Evolutionary conservation across 2,888 invertebrate species (phyloP).

Genomic region (Euphydryas editha): DNA sequence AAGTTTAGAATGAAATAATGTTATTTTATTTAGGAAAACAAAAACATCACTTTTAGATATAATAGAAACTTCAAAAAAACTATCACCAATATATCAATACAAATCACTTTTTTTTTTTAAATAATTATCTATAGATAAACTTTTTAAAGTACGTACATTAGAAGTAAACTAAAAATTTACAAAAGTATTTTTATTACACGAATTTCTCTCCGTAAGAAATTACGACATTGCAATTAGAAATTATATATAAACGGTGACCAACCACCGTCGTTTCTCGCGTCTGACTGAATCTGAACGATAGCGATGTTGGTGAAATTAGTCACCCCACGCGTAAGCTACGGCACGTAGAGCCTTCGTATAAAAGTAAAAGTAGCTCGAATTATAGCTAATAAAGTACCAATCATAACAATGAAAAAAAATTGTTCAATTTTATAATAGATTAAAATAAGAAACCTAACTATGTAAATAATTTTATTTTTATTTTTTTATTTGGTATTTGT

Average conservation of each 20-base stretch:
- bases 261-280: slow-evolving; percentile 4
- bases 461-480: too few species aligned
- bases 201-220: background rate
- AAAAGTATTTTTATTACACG: background rate
- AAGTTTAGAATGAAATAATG: too few species aligned
- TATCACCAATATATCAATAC: too few species aligned
- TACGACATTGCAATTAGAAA: background rate
- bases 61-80: too few species aligned
- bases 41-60: too few species aligned
- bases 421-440: too few species aligned
- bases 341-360: slow-evolving; percentile 30
- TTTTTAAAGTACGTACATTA: background rate
- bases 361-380: slow-evolving; percentile 33
- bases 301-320: slow-evolving; percentile 3
- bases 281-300: slow-evolving; percentile 2
- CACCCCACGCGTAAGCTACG: slow-evolving; percentile 33
- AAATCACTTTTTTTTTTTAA: too few species aligned
- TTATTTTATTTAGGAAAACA: too few species aligned
- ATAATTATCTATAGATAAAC: too few species aligned
- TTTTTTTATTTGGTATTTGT: too few species aligned
- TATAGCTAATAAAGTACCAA: slow-evolving; percentile 15
- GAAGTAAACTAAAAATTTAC: background rate
- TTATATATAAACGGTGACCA: background rate
- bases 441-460: too few species aligned
- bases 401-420: background rate